Evolutionary conservation across 53 echinoderm and acorn worm genomes (phyloP), one percentile per base, ranked within the genome.

Genomic region (Glandiceps talaboti): DNA sequence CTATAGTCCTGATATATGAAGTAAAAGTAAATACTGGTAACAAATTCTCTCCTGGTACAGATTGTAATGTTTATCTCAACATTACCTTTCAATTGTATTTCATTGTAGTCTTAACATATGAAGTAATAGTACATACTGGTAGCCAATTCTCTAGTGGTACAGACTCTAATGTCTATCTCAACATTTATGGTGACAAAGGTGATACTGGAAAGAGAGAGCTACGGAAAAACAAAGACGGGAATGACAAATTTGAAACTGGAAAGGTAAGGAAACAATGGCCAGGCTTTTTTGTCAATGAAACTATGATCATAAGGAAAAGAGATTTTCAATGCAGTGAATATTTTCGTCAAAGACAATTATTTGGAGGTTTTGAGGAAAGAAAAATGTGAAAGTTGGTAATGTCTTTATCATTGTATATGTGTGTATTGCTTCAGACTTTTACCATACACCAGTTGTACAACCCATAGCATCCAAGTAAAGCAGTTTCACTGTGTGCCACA

Each of bases 131-230:
- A 1, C 27, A 77, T 1, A 88, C 88, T 30, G 88, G 88, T 25
- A 79, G 81, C 45, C 78, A 77, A n/a, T 45, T 45, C 20, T 81
- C 84, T 1, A 78, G 73, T 1, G 88, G 81, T 30, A 84, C 84
- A 1, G 74, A 77, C 30, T 29, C 84, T 0, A 81, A 88, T 73
- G 75, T 82, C 27, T 84, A 88, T 78, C 32, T 88, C 26, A 88
- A 28, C 74, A 77, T 88, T 25, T 74, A 78, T 77, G 88, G 88
- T 31, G 81, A 88, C 29, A 73, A 82, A n/a, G 73, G 88, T 77
- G 88, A 88, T 33, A 88, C 88, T 26, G 88, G 88, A 32, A 84
- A 80, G 79, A 84, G 84, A 74, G 26, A 76, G 28, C 74, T 88
- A 74, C 30, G 27, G 25, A 88, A 77, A 77, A 74, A 82, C 31